phyloP scores from a whole-genome alignment of 2,797 vertebrate genomes.

The Sus cebifrons region DNA sequence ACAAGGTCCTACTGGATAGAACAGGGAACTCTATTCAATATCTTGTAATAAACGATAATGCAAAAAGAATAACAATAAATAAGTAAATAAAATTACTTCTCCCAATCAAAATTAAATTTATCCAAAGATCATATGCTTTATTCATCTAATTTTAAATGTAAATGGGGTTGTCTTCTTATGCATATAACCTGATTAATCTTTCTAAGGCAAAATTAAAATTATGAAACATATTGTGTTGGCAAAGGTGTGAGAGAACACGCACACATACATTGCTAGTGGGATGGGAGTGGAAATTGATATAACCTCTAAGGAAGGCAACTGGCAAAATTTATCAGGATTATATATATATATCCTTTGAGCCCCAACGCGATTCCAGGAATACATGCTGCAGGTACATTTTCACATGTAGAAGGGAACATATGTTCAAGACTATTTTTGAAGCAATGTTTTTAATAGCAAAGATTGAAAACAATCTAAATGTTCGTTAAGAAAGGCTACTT shows the following conservation, averaged over 20 bases:
- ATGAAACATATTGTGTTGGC: constrained; percentile 73
- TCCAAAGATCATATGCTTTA: constrained; percentile 79
- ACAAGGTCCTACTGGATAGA: too few relatives aligned
- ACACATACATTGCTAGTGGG: constrained; percentile 2
- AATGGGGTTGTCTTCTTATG: constrained; percentile 76
- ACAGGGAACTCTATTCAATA: too few relatives aligned
- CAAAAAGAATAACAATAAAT: too few relatives aligned
- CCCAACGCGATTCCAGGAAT: constrained; percentile 52
- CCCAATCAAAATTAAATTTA: constrained; percentile 83
- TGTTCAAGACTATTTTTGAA: constrained; percentile 71
- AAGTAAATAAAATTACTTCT: not conserved
- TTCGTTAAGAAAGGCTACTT: constrained; percentile 61
- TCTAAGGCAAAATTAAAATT: constrained; percentile 73
- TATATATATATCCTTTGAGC: not conserved
- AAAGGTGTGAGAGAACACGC: constrained; percentile 70
- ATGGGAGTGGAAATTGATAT: constrained; percentile 47
- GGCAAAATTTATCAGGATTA: constrained; percentile 57
- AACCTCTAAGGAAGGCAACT: constrained; percentile 67
- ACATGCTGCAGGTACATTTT: constrained; percentile 67
- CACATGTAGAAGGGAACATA: constrained; percentile 55
- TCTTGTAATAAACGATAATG: too few relatives aligned
- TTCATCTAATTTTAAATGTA: constrained; percentile 81
- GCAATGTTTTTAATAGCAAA: constrained; percentile 77
- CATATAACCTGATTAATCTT: constrained; percentile 81
- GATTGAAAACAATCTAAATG: constrained; percentile 66